phyloP scores from a whole-genome alignment of 1,140 invertebrate genomes.

The Planococcus citri region DNA sequence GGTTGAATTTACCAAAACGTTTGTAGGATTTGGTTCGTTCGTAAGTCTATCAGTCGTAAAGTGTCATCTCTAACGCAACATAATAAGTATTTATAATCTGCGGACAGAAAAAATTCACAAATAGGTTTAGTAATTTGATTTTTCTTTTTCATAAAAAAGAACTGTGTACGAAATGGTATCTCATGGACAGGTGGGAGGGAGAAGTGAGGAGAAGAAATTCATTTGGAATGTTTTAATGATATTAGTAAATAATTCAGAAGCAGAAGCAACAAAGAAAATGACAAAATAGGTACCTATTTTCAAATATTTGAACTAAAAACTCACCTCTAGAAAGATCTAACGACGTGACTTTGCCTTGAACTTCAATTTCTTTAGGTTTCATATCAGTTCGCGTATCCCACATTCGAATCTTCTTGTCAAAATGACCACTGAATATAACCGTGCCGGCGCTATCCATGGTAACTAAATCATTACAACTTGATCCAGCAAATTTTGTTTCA shows the following conservation, averaged over 20 bases:
- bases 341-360: conserved; percentile 90
- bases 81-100: conserved; percentile 80
- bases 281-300: neutral
- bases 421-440: conserved; percentile 92
- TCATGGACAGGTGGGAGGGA: too few species aligned
- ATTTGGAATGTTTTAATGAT: too few species aligned
- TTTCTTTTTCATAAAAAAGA: too few species aligned
- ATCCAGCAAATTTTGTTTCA: conserved; percentile 93
- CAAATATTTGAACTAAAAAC: conserved; percentile 25
- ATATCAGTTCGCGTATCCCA: conserved; percentile 83
- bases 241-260: too few species aligned
- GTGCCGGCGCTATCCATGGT: conserved; percentile 75
- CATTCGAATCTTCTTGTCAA: conserved; percentile 91
- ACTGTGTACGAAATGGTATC: too few species aligned
- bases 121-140: too few species aligned
- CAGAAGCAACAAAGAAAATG: too few species aligned
- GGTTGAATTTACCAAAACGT: conserved; percentile 64
- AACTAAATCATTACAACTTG: conserved; percentile 90
- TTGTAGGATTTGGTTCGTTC: conserved; percentile 80
- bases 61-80: conserved; percentile 90
- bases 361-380: conserved; percentile 65
- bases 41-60: conserved; percentile 81
- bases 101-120: neutral
- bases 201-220: too few species aligned
- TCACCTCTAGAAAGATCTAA: conserved; percentile 82